Evolutionary conservation across 1,140 invertebrate species (phyloP), one percentile per base, ranked within the genome.

Genomic region (Ceratosolen fusciceps): DNA sequence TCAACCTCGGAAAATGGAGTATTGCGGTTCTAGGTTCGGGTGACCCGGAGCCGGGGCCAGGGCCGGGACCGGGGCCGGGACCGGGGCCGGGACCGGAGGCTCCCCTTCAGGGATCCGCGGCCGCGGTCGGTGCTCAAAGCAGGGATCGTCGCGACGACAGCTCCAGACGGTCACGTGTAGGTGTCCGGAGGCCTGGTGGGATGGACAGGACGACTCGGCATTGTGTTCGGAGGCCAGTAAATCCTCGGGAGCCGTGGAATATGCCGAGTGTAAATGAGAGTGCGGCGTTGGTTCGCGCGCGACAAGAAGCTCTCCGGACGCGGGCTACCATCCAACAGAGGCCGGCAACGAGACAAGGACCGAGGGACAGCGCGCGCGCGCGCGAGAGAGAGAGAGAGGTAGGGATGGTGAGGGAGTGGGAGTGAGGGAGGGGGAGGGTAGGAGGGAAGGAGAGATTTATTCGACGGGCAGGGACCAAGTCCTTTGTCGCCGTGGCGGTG

Each of bases 131-230:
- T 9, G 19, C 16, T 67, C 62, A 14, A 31, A 31, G 26, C 39
- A 12, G 12, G 39, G 39, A 7, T 5, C 58, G 9, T 39, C 37
- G 21, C n/a, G 37, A 26, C 37, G 67, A 47, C 39, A 70, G 60
- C n/a, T 8, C 5, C 19, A 1, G 39, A 21, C 1, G 39, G 3
- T 2, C 39, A 31, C 10, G 43, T 70, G n/a, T 47, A 47, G 12
- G 14, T 29, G 37, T 43, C 34, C 52, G 52, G 9, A 1, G 29
- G 52, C 43, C 14, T 52, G 12, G 31, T 84, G 83, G 86, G 88
- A 89, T 89, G 88, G 88, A 89, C 88, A 88, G 85, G 88, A 90
- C 88, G 89, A 88, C 86, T 87, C 85, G 86, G 88, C 89, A 90
- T 90, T 90, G 88, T 90, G 87, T 90, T 89, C 88, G 81, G 80